Conservation (phyloP, 2,113 vertebrate genomes). For the Lagopus leucura region DNA sequence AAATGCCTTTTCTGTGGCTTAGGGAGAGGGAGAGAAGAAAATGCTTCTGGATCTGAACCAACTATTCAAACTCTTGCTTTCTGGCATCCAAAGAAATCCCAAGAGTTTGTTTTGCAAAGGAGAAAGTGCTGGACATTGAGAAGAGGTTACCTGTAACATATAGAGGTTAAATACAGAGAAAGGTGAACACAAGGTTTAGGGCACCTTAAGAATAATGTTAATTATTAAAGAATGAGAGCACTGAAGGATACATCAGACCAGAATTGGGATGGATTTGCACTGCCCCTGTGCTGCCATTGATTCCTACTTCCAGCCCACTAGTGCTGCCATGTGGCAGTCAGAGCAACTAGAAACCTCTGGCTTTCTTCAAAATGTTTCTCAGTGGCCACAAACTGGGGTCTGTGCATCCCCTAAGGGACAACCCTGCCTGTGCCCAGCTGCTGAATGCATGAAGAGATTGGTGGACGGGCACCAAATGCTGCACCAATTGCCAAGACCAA, state of each 20-base stretch:
- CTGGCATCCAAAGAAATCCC: background rate
- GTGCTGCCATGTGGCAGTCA: background rate
- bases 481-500: background rate
- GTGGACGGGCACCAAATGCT: background rate
- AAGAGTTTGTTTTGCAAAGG: background rate
- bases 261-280: background rate
- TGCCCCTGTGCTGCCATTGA: background rate
- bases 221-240: background rate
- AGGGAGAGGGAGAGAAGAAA: background rate
- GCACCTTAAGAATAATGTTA: background rate
- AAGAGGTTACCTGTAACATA: background rate
- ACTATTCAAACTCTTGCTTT: background rate
- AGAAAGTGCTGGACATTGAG: background rate
- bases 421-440: no score
- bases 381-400: background rate
- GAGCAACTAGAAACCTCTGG: background rate
- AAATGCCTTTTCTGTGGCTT: background rate
- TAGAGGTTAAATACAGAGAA: background rate
- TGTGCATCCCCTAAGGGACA: background rate
- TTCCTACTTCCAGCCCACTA: background rate
- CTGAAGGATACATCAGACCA: fast-evolving
- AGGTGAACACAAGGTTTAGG: fast-evolving
- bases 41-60: background rate
- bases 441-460: background rate
- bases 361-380: no score